Conservation (phyloP, 2,797 vertebrate species). For the Pantherophis vulpinus region DNA sequence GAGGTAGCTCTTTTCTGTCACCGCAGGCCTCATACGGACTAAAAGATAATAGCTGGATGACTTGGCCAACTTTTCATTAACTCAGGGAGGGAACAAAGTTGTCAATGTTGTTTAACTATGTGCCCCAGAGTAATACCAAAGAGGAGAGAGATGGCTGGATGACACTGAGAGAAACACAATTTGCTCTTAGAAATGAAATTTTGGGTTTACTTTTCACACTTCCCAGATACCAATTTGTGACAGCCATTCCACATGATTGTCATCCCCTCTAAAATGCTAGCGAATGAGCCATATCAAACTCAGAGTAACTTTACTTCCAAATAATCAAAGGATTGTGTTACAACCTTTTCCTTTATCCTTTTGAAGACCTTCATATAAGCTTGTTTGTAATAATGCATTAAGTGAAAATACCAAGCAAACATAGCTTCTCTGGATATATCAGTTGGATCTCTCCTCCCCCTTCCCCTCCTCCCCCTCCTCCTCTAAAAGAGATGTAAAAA, state of each 20-base stretch:
- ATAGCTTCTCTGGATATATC: background rate
- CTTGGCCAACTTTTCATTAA: conserved; percentile 24
- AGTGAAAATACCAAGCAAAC: background rate
- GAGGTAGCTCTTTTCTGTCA: conserved; percentile 54
- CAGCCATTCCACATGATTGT: background rate
- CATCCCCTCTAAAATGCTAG: background rate
- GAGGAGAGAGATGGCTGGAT: conserved; percentile 29
- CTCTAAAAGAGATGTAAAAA: background rate
- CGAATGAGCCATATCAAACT: background rate
- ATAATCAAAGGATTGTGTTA: background rate
- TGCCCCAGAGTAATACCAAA: background rate
- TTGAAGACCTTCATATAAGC: background rate
- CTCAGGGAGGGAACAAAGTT: conserved; percentile 22
- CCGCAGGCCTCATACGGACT: conserved; percentile 16
- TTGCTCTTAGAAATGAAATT: conserved; percentile 40
- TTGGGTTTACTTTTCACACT: conserved; percentile 53
- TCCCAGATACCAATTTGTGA: background rate
- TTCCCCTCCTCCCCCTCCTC: background rate
- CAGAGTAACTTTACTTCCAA: background rate
- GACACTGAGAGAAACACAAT: conserved; percentile 21
- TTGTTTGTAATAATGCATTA: background rate
- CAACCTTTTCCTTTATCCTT: background rate
- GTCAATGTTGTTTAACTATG: background rate
- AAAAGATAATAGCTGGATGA: conserved; percentile 44
- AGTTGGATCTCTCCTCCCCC: background rate